These are phyloP conservation scores for Pollachius pollachius DNA, from an alignment of 2,113 vertebrate genomes.

Conservation along the genomic window DNA sequence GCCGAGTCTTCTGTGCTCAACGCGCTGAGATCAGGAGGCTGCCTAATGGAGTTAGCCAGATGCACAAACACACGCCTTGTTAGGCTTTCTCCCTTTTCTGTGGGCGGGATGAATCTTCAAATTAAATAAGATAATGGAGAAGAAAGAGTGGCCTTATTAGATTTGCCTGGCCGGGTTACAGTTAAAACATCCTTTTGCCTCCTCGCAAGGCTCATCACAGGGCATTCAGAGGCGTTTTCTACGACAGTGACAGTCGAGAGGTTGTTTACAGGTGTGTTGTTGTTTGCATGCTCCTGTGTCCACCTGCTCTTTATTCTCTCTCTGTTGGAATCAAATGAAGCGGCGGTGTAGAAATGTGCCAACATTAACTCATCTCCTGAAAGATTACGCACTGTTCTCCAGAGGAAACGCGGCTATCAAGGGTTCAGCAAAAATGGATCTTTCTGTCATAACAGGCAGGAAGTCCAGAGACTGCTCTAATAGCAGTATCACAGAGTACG, in stretches of 20 bases:
- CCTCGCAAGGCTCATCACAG: neutral
- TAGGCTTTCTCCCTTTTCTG: slow-evolving; percentile 52
- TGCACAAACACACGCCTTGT: slow-evolving; percentile 57
- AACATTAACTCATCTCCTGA: slow-evolving; percentile 55
- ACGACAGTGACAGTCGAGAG: slow-evolving; percentile 25
- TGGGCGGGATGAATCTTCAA: slow-evolving; percentile 65
- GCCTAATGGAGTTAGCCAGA: slow-evolving; percentile 32
- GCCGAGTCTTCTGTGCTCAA: slow-evolving; percentile 30
- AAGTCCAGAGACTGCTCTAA: slow-evolving; percentile 54
- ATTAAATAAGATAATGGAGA: slow-evolving; percentile 73
- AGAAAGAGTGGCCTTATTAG: slow-evolving; percentile 57
- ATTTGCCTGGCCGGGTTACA: slow-evolving; percentile 52
- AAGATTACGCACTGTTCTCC: slow-evolving; percentile 54
- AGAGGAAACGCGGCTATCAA: slow-evolving; percentile 40
- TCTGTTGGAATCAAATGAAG: slow-evolving; percentile 56
- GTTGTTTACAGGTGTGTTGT: slow-evolving; percentile 32
- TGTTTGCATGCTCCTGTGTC: slow-evolving; percentile 16
- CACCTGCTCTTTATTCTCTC: slow-evolving; percentile 25
- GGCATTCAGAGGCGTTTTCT: slow-evolving; percentile 28
- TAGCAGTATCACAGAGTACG: slow-evolving; percentile 52
- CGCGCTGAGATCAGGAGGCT: neutral
- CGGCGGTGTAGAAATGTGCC: slow-evolving; percentile 51
- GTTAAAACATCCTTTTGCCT: slow-evolving; percentile 42
- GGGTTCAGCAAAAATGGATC: slow-evolving; percentile 49
- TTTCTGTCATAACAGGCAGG: slow-evolving; percentile 53